These are phyloP conservation scores for Okamejei kenojei DNA, from an alignment of 2,797 vertebrate genomes.

Conservation along the genomic window DNA sequence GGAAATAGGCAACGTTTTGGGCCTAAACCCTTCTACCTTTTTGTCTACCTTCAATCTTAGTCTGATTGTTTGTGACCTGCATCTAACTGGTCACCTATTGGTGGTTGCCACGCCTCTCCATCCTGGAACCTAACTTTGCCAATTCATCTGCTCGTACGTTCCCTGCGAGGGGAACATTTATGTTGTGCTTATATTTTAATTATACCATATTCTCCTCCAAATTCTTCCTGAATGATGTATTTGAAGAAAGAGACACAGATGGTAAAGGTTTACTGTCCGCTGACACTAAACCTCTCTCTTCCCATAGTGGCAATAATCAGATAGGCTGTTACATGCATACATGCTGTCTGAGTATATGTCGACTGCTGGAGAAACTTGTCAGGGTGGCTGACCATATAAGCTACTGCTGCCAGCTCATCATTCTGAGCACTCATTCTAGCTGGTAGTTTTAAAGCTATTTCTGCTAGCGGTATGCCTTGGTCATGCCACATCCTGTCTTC, in stretches of 20 bases:
- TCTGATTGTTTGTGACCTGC: background rate
- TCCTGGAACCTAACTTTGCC: background rate
- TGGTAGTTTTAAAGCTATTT: no score
- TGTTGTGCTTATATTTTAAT: background rate
- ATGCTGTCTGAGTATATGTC: no score
- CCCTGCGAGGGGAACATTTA: background rate
- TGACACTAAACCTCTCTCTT: background rate
- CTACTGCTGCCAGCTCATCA: no score
- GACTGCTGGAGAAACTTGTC: no score
- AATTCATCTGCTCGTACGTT: background rate
- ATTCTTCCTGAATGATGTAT: background rate
- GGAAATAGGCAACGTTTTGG: no score
- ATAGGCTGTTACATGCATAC: background rate
- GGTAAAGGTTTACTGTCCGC: background rate
- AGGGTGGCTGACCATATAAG: no score
- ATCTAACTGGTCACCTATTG: background rate
- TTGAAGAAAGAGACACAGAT: background rate
- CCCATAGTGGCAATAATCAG: background rate
- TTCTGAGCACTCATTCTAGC: no score
- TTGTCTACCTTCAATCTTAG: background rate
- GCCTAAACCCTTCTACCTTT: no score
- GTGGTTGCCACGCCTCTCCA: background rate
- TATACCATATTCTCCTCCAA: background rate
- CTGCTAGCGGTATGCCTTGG: no score
- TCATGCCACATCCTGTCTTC: no score